These are phyloP conservation scores for Benitochromis conjunctus DNA, from an alignment of 2,113 vertebrate species.

Conservation along the genomic window DNA sequence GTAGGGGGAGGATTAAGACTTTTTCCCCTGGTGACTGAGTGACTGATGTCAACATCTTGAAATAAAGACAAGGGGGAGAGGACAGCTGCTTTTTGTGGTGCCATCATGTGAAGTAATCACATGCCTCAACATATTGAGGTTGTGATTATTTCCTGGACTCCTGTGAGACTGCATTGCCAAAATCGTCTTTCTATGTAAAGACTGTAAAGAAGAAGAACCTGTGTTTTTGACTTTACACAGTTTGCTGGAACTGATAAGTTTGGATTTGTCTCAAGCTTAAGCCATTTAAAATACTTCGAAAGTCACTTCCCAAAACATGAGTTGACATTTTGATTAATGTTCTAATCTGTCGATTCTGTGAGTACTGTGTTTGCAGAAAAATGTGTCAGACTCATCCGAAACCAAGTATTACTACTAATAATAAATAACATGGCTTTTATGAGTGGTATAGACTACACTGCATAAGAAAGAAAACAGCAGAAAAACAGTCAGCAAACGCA, in stretches of 20 bases:
- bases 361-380: neutral
- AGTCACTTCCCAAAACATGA: neutral
- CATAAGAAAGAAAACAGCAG: neutral
- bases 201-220: neutral
- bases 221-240: neutral
- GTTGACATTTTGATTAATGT: neutral
- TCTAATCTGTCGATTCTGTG: neutral
- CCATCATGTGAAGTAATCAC: no score
- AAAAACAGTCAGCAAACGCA: neutral
- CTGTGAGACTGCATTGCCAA: neutral
- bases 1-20: no score
- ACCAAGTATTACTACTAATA: fast-evolving
- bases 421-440: neutral
- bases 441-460: neutral
- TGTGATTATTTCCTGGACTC: neutral
- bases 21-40: no score
- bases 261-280: neutral
- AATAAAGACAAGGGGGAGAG: no score
- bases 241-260: no score
- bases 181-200: neutral
- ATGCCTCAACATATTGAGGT: no score
- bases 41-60: no score
- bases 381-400: neutral
- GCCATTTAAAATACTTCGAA: neutral
- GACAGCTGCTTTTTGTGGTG: no score